Conservation (phyloP, 2,888 invertebrate genomes). For the Sinelater perroti region DNA sequence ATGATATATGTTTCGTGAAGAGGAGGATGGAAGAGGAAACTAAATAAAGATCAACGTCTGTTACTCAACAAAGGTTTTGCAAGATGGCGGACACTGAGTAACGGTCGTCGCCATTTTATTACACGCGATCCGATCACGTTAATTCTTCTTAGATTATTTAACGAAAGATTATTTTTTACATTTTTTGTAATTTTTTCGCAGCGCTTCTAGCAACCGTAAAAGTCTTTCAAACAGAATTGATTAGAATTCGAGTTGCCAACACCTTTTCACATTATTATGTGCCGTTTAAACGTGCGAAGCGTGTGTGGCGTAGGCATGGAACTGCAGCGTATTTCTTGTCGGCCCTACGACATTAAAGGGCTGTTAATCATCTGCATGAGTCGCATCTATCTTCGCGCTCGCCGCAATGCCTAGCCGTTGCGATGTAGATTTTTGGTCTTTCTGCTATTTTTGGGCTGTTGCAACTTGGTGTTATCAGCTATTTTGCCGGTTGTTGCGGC, state of each 20-base stretch:
- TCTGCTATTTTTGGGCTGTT: conserved; percentile 66
- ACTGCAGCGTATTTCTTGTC: conserved; percentile 38
- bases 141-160: too few species aligned
- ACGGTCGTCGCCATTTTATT: too few species aligned
- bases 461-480: conserved; percentile 61
- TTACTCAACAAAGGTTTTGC: too few species aligned
- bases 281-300: conserved; percentile 29
- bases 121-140: too few species aligned
- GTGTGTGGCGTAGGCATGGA: conserved; percentile 33
- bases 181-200: background rate
- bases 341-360: conserved; percentile 50
- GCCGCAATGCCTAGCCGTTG: conserved; percentile 20
- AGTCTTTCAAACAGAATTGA: conserved; percentile 28
- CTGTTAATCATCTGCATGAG: conserved; percentile 62
- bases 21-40: background rate
- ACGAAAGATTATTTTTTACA: too few species aligned
- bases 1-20: conserved; percentile 1
- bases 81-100: too few species aligned
- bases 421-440: conserved; percentile 43
- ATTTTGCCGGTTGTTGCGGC: conserved; percentile 52
- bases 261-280: conserved; percentile 34
- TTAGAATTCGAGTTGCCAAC: conserved; percentile 27
- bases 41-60: background rate
- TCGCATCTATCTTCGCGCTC: conserved; percentile 37
- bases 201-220: too few species aligned